Base-by-base conservation (phyloP, 30 jellyfish, hydroid and myxozoan genomes). In the Rhopilema esculentum region DNA sequence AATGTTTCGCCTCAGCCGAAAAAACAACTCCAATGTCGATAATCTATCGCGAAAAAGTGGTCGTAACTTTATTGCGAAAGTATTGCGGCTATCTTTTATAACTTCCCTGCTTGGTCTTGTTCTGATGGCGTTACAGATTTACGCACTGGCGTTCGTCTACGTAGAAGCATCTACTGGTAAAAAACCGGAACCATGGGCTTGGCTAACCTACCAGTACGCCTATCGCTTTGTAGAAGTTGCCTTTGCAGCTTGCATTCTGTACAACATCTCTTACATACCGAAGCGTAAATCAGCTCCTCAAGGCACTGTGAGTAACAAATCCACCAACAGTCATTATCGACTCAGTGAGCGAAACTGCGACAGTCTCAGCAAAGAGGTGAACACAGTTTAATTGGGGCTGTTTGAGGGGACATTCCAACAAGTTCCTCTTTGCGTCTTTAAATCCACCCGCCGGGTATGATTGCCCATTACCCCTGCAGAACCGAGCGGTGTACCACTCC, bases 101-200 rank as follows among this genome's bases (percentile, higher is more conserved):
- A 84, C 97, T 0, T 72, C 89, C 19, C 25, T 72, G 22, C 80
- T 88, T 19, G 97, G 92, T 27, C 66, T 72, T 23, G 18, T 62
- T 16, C 57, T 88, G 50, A 77, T 88, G 79, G 89, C 62, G 1
- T 80, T 76, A 80, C 91, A 88, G 80, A 69, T 88, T 28, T 88
- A 77, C 66, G 78, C 97, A 0, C 86, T 88, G 87, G 89, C 90
- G 0, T 33, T 62, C 29, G 91, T 88, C 7, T 80, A 49, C 72
- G 65, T 64, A 1, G 62, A 25, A 6, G 32, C 79, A 4, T 23
- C 50, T 9, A 20, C 30, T 26, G 75, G 30, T 4, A 49, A 15
- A 52, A 61, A 80, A 17, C 79, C 87, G 21, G 69, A 70, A 20
- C 92, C 97, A 9, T 91, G 97, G 97, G 84, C 97, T 9, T 91